A percentile compares a stretch with the other conserved stretches of the same genome.
Evolutionary conservation across 2,113 vertebrate genomes (phyloP).

Genomic region (Microcebus griseorufus): DNA sequence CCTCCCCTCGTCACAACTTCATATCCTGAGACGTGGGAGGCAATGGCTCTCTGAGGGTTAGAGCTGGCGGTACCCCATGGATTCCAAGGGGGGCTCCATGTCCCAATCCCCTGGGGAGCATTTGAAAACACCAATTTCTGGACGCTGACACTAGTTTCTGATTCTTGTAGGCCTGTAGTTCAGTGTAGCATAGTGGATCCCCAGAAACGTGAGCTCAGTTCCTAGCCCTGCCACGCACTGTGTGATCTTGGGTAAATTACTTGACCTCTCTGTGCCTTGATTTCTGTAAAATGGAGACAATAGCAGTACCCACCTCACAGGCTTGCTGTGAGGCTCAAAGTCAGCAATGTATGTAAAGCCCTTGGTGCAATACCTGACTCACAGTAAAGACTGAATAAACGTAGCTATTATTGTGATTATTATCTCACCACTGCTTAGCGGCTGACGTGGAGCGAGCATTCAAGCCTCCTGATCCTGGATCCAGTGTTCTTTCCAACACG

Average conservation of each 20-base stretch:
- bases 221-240: background rate
- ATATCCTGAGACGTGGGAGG: background rate
- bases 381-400: background rate
- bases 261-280: background rate
- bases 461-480: conserved; percentile 52
- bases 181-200: too few relatives aligned
- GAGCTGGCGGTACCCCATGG: background rate
- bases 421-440: background rate
- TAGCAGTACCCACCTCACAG: background rate
- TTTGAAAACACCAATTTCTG: background rate
- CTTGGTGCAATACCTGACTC: background rate
- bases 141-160: background rate
- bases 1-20: background rate
- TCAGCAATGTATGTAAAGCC: background rate
- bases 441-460: background rate
- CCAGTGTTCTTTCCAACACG: conserved; percentile 68
- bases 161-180: background rate
- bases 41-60: background rate
- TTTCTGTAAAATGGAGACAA: background rate
- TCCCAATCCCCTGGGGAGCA: too few relatives aligned
- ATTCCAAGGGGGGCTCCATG: background rate
- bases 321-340: background rate
- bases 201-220: background rate
- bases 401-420: conserved; percentile 32
- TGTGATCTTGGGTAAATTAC: background rate